Base-by-base conservation (phyloP, 2,113 vertebrate genomes). In the Amazona vittata region DNA sequence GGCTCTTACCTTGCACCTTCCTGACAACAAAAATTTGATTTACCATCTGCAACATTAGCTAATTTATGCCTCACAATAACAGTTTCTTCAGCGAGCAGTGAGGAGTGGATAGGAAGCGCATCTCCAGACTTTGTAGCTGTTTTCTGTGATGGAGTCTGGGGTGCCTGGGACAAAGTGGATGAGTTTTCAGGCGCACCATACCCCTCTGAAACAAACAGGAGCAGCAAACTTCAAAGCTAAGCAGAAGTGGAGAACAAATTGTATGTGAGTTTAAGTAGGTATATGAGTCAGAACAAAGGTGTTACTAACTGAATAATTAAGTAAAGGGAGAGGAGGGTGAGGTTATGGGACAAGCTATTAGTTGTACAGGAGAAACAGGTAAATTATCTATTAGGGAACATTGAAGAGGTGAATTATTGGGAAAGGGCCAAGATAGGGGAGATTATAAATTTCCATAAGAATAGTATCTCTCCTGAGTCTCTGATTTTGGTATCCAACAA, bases 51-150 rank as follows among this genome's bases (percentile, higher is more conserved):
- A 63, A 4, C 9, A 0, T 67, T 35, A 17, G 55, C 37, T 41
- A 14, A 37, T 49, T 24, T 9, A 0, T 76, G 21, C 17, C 31
- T 83, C 28, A 2, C 0, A 1, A 11, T 85, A 74, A 5, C 6
- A 15, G 7, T 74, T 77, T 46, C n/a, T 64, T 75, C 2, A 4
- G 22, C 28, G 24, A 81, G 33, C 15, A 44, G 11, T 39, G 26
- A 55, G 33, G 57, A 28, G 21, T 17, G 28, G 62, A n/a, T 25
- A 49, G 59, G 18, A 88, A 76, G 84, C 77, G 4, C 37, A 53
- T 35, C 19, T 76, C 46, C 82, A 80, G 29, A 11, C 4, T 49
- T 20, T 47, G 37, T 16, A 80, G 19, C 25, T 83, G 16, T 43
- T 90, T 94, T 55, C 22, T 53, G 7, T 49, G 7, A 35, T 65